A percentile compares a stretch with the other conserved stretches of the same genome.
Evolutionary conservation across 2,797 vertebrate species (phyloP).

Genomic region (Numenius phaeopus): DNA sequence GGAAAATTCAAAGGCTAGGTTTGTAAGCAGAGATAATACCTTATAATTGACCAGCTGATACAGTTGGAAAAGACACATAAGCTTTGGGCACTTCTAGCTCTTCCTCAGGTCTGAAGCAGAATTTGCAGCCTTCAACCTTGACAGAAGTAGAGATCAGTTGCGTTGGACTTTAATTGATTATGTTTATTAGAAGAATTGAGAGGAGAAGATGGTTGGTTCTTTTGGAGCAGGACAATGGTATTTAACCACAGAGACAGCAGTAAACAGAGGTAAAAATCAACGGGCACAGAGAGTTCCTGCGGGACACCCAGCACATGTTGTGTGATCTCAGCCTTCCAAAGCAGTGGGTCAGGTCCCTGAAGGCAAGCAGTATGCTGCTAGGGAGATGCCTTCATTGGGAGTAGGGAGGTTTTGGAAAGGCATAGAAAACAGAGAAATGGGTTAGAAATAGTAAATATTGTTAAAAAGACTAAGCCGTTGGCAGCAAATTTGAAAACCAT

Average conservation of each 20-base stretch:
- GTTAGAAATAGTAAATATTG: background rate
- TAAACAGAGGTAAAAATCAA: background rate
- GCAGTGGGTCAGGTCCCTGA: background rate
- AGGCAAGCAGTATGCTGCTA: background rate
- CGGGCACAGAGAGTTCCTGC: background rate
- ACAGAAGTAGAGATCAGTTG: background rate
- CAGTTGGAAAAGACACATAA: background rate
- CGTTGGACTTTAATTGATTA: background rate
- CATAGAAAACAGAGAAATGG: background rate
- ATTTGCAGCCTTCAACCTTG: background rate
- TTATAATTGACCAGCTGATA: background rate
- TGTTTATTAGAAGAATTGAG: background rate
- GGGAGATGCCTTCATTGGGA: background rate
- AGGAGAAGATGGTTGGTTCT: background rate
- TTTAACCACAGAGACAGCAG: background rate
- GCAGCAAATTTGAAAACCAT: background rate
- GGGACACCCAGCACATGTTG: background rate
- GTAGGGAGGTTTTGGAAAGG: background rate
- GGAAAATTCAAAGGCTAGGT: background rate
- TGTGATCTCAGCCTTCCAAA: background rate
- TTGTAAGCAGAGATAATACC: background rate
- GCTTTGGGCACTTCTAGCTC: background rate
- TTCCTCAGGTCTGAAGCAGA: background rate
- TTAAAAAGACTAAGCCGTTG: background rate
- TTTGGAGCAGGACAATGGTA: background rate